phyloP scores from a whole-genome alignment of 2,888 invertebrate genomes.

The Ichneumoninae sp. region DNA sequence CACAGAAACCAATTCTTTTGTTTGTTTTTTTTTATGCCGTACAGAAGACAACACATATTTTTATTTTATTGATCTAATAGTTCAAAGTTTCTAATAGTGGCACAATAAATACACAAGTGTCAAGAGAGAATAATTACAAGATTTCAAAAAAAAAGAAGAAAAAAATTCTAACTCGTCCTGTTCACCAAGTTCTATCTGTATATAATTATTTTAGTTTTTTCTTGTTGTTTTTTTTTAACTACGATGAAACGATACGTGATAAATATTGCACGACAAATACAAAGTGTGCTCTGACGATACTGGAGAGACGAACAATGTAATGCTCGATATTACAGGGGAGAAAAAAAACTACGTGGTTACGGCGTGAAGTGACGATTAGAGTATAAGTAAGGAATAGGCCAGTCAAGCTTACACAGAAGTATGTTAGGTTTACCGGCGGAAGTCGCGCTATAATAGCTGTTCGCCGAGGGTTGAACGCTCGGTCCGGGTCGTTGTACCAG shows the following conservation, averaged over 20 bases:
- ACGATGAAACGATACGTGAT: slow-evolving; percentile 27
- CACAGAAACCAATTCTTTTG: not conserved
- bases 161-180: slow-evolving; percentile 8
- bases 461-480: slow-evolving; percentile 83
- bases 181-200: not conserved
- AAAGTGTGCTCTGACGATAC: slow-evolving; percentile 15
- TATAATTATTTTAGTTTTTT: not conserved
- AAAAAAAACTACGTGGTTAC: slow-evolving; percentile 50
- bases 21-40: not conserved
- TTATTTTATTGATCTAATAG: slow-evolving; percentile 17
- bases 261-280: slow-evolving; percentile 26
- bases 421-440: slow-evolving; percentile 80
- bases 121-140: slow-evolving; percentile 16
- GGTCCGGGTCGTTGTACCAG: slow-evolving; percentile 87
- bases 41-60: slow-evolving; percentile 25
- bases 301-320: slow-evolving; percentile 17
- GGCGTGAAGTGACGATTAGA: slow-evolving; percentile 56
- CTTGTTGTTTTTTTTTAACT: not conserved
- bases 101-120: slow-evolving; percentile 10
- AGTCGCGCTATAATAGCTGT: slow-evolving; percentile 83
- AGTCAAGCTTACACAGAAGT: slow-evolving; percentile 74
- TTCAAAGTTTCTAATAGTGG: not conserved
- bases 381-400: slow-evolving; percentile 69
- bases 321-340: slow-evolving; percentile 18
- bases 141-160: slow-evolving; percentile 29